Conservation (phyloP, 1,140 invertebrate species). For the Cherax destructor region DNA sequence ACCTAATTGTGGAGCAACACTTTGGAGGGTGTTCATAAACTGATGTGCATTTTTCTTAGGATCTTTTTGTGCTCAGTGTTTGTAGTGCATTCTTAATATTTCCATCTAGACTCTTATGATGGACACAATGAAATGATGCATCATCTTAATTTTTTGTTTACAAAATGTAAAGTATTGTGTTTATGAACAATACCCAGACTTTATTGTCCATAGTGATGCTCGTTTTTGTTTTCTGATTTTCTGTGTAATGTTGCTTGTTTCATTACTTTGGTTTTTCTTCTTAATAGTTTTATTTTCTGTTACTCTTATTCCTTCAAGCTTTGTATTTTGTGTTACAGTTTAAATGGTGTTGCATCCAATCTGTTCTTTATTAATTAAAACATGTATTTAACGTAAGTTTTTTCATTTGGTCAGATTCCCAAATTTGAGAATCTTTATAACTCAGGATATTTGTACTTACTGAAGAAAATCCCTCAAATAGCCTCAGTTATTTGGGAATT, state of each 20-base stretch:
- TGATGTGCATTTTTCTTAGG: not conserved
- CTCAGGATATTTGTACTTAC: too few relatives aligned
- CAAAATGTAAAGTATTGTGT: not conserved
- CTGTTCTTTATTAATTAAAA: too few relatives aligned
- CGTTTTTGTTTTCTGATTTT: not conserved
- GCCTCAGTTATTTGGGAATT: too few relatives aligned
- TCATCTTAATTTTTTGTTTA: not conserved
- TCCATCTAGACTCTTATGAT: not conserved
- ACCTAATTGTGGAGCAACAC: not conserved
- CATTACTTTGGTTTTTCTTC: not conserved
- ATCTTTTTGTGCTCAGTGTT: not conserved
- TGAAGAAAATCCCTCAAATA: too few relatives aligned
- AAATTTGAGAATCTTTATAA: too few relatives aligned
- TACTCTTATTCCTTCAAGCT: not conserved
- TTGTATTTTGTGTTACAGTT: too few relatives aligned
- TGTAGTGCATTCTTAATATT: not conserved
- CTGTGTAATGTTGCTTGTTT: not conserved
- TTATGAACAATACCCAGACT: not conserved
- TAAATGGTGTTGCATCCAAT: too few relatives aligned
- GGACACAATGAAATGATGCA: not conserved
- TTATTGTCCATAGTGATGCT: not conserved
- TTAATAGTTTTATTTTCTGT: not conserved
- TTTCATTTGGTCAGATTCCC: too few relatives aligned
- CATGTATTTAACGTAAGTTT: too few relatives aligned
- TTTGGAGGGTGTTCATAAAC: slow-evolving; percentile 3